phyloP scores from a whole-genome alignment of 2,888 invertebrate species.

The Sericinus montela region DNA sequence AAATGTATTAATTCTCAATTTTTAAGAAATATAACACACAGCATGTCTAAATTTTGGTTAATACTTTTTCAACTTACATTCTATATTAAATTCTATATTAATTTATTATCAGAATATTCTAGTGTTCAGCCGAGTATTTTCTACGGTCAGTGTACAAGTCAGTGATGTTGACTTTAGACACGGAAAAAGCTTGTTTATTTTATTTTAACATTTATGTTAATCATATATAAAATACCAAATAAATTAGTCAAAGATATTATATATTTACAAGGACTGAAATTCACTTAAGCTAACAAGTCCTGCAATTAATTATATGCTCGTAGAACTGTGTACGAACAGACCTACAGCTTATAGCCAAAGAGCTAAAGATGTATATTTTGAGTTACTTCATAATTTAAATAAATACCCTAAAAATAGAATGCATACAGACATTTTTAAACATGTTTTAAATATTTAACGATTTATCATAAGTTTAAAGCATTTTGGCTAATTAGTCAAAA shows the following conservation, averaged over 20 bases:
- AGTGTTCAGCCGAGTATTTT: conserved; percentile 57
- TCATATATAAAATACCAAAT: conserved; percentile 40
- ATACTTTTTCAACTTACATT: conserved; percentile 72
- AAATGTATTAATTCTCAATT: conserved; percentile 46
- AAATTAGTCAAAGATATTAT: conserved; percentile 45
- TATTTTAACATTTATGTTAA: conserved; percentile 36
- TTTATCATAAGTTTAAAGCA: too few species aligned
- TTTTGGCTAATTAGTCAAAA: too few species aligned
- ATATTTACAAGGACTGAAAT: conserved; percentile 64
- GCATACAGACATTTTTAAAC: too few species aligned
- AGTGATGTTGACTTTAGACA: conserved; percentile 43
- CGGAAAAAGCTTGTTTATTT: conserved; percentile 37
- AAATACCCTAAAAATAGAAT: too few species aligned
- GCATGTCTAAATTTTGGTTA: conserved; percentile 73
- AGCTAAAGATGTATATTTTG: too few species aligned
- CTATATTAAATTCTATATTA: conserved; percentile 64
- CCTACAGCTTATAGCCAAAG: too few species aligned
- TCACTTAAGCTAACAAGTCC: conserved; percentile 58
- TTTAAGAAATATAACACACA: conserved; percentile 68
- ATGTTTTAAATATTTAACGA: too few species aligned
- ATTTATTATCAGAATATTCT: conserved; percentile 70
- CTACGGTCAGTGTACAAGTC: conserved; percentile 58
- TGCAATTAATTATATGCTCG: conserved; percentile 37
- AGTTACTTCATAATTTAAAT: too few species aligned
- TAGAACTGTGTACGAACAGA: conserved; percentile 29